Evolutionary conservation across 2,113 vertebrate species (phyloP), one percentile per base, ranked within the genome.

Genomic region (Lathamus discolor): DNA sequence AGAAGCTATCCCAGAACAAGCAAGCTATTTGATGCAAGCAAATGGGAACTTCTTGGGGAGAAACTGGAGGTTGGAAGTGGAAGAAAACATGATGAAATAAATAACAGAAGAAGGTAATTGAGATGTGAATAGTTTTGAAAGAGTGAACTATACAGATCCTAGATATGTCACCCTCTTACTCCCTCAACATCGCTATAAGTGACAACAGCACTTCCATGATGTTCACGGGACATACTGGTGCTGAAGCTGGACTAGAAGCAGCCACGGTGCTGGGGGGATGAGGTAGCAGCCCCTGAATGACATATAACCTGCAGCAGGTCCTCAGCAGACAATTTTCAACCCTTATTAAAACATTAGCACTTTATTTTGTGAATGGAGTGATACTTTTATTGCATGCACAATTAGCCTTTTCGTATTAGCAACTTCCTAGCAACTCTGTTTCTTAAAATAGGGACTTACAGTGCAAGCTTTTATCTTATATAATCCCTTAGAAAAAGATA

Each of bases 401-500:
- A 96, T 96, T 92, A 95, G 83, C 63, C 92, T 91, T 91, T 95
- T 91, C 52, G 9, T 91, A 91, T 94, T 95, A 96, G 74, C 88
- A 96, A 96, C 95, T 95, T 97, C 91, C 86, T 94, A 95, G 90
- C 83, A 97, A 96, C 89, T 97, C 94, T 96, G 82, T 88, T 96
- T 90, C 95, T 96, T 96, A 97, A 97, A 97, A 97, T 92, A 97
- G 94, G 93, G 96, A 92, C 69, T 96, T 80, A 90, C 68, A 90
- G 91, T 86, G 90, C 95, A 95, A 95, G 92, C 96, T 97, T 98
- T 96, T 96, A 97, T 95, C 96, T 96, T 93, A 93, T 94, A 83
- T 96, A 97, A 96, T 96, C 97, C 96, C 90, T 95, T 95, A 88
- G 61, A 95, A 95, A 94, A 96, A 97, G 97, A 96, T 96, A 96